Evolutionary conservation across 2,113 vertebrate species (phyloP), one percentile per base, ranked within the genome.

Genomic region (Nerophis ophidion): DNA sequence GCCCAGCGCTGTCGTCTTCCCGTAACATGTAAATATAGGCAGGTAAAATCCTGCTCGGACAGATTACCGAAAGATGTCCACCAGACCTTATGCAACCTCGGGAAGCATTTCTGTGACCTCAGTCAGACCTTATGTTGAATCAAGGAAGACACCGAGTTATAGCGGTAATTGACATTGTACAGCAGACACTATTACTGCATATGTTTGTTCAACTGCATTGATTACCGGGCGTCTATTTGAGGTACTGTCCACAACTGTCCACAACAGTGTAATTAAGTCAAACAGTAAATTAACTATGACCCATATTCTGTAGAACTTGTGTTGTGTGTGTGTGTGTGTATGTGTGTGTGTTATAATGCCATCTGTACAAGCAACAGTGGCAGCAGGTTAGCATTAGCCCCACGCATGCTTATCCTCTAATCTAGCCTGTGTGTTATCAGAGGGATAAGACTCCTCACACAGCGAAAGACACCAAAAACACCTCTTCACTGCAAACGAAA

Each of bases 331-430:
- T 65, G 45, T 67, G 64, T 63, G 52, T 60, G 53, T 60, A 48
- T 71, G 49, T 60, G 48, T 59, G 49, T 48, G 52, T 50, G 8
- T 53, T 46, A 56, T 60, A 71, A 70, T 79, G 75, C 84, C 86
- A 88, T 86, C 84, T 88, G 84, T 75, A 80, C 75, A 53, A 17
- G 68, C 62, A 55, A 61, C 78, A 75, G 67, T 70, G 42, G 61
- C 42, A 33, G 65, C 60, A 66, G 67, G 76, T 70, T 83, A 85
- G 77, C 81, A 84, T 79, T 81, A 81, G 82, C 76, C 56, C 67
- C 61, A 72, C 57, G 53, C 61, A 76, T 78, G 71, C 63, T 84
- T 84, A 87, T 86, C 86, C 84, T 74, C 74, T 87, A 84, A 87
- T 86, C 84, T 81, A 78, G n/a, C 80, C 72, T 66, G 64, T 77